Evolutionary conservation across 2,113 vertebrate species (phyloP).

Genomic region (Zapornia atra): DNA sequence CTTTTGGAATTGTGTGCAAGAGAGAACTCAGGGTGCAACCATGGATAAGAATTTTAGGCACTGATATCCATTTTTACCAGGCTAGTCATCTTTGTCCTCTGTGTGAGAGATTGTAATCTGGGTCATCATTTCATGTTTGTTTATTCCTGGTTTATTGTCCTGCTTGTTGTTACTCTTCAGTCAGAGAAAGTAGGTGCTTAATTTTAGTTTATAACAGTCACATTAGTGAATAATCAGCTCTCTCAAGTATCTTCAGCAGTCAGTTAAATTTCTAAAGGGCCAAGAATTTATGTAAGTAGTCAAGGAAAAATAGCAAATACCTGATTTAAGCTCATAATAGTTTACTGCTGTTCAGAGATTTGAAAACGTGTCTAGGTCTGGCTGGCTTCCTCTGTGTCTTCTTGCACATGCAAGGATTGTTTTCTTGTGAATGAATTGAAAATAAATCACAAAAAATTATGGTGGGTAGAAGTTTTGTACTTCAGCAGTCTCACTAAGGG

Average conservation of each 20-base stretch:
- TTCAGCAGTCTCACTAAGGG: not conserved
- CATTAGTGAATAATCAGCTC: not conserved
- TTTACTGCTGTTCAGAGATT: constrained; percentile 14
- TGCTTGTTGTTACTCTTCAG: not conserved
- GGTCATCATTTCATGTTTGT: not conserved
- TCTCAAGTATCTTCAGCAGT: not conserved
- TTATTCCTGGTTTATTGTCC: not conserved
- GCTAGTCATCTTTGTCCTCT: not conserved
- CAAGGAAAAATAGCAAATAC: not conserved
- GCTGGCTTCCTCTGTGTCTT: not conserved
- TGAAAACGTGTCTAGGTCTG: not conserved
- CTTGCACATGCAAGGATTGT: not conserved
- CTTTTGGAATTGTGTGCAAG: not conserved
- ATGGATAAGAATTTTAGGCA: not conserved
- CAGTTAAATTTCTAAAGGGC: not conserved
- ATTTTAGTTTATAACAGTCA: not conserved
- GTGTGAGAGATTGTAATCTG: not conserved
- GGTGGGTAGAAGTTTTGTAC: not conserved
- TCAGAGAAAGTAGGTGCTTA: not conserved
- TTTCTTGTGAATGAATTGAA: constrained; percentile 20
- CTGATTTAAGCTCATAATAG: not conserved
- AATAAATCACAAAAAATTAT: not conserved
- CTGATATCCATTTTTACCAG: not conserved
- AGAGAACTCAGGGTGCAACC: not conserved
- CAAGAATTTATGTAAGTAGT: not conserved